Evolutionary conservation across 2,888 invertebrate genomes (phyloP).

Genomic region (Strigamia transsilvanica): DNA sequence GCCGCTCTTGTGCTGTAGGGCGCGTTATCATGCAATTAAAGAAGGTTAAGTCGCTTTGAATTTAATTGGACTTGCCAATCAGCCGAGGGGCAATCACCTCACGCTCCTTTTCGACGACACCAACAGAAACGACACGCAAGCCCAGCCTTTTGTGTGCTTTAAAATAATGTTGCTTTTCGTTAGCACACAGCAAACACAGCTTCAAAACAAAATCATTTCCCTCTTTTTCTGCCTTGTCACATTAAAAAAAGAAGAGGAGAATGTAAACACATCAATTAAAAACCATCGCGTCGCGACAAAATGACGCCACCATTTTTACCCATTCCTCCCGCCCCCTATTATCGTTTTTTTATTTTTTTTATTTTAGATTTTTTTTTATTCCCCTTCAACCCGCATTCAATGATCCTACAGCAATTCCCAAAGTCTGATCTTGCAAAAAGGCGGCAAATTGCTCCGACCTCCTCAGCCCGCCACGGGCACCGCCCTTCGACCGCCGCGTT

Average conservation of each 20-base stretch:
- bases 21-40: conserved; percentile 56
- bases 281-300: conserved; percentile 40
- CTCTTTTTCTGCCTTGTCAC: conserved; percentile 13
- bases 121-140: conserved; percentile 31
- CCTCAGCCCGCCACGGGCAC: conserved; percentile 13
- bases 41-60: conserved; percentile 55
- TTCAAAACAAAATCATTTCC: conserved; percentile 45
- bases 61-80: conserved; percentile 56
- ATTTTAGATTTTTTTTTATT: background rate
- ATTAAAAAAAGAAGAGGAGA: conserved; percentile 29
- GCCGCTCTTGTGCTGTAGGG: conserved; percentile 52
- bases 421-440: conserved; percentile 46
- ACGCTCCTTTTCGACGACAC: conserved; percentile 23
- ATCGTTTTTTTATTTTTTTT: background rate
- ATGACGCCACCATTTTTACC: conserved; percentile 41
- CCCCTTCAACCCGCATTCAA: conserved; percentile 17
- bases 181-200: background rate
- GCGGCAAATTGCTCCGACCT: conserved; percentile 49
- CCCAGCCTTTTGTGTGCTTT: background rate
- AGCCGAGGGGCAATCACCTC: conserved; percentile 51
- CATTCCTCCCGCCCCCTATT: conserved; percentile 11
- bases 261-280: conserved; percentile 46
- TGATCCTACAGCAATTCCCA: conserved; percentile 25
- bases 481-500: conserved; percentile 18
- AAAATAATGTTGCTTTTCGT: conserved; percentile 8